Conservation (phyloP, 2,888 invertebrate species). For the Norana najaformis region DNA sequence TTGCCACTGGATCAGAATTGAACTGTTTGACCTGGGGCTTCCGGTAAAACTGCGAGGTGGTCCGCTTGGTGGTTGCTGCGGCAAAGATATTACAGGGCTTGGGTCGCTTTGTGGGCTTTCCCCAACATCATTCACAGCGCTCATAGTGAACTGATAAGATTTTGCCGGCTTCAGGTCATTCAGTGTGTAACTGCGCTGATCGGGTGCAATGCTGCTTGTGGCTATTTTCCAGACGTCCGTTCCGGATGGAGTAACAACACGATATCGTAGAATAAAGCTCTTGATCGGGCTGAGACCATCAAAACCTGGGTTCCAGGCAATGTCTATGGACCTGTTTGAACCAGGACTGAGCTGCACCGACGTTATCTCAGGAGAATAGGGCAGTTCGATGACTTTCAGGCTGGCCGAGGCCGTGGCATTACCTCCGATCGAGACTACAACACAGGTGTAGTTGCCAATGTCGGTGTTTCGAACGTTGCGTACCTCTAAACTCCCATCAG, state of each 20-base stretch:
- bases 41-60: constrained; percentile 93
- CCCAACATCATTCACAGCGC: constrained; percentile 92
- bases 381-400: constrained; percentile 88
- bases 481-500: constrained; percentile 83
- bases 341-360: constrained; percentile 78
- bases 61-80: constrained; percentile 94
- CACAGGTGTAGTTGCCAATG: constrained; percentile 90
- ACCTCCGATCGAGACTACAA: constrained; percentile 83
- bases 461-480: constrained; percentile 67
- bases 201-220: not conserved
- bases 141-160: constrained; percentile 94
- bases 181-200: constrained; percentile 63
- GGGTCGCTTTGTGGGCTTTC: constrained; percentile 89
- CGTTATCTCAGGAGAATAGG: constrained; percentile 87
- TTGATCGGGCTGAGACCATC: constrained; percentile 94
- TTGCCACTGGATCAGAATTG: constrained; percentile 94
- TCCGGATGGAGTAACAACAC: constrained; percentile 44
- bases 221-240: constrained; percentile 19
- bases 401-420: constrained; percentile 86
- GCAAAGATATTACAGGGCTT: constrained; percentile 79
- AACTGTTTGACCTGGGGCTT: constrained; percentile 87
- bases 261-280: constrained; percentile 84
- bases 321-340: constrained; percentile 81
- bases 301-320: constrained; percentile 93
- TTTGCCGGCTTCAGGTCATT: constrained; percentile 86